phyloP scores from a whole-genome alignment of 2,888 invertebrate species.

The Phalera bucephala region DNA sequence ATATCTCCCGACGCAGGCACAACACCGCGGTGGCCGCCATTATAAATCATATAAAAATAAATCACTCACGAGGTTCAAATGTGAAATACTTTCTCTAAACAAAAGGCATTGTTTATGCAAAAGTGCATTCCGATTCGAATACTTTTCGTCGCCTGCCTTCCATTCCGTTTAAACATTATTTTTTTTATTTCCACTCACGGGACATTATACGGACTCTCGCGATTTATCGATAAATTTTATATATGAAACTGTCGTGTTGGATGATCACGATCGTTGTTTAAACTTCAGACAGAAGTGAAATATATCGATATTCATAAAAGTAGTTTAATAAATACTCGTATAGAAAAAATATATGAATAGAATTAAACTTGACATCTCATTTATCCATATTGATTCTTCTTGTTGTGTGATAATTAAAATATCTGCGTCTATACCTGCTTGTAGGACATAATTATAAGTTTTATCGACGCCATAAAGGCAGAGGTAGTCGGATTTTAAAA shows the following conservation, averaged over 20 bases:
- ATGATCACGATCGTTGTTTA: constrained; percentile 73
- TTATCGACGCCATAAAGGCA: constrained; percentile 17
- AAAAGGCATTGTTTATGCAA: constrained; percentile 82
- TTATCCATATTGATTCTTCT: neutral
- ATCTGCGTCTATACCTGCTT: neutral
- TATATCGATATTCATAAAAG: constrained; percentile 45
- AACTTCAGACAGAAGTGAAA: constrained; percentile 47
- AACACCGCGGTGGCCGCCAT: constrained; percentile 45
- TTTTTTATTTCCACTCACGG: constrained; percentile 60
- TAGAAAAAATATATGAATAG: no score
- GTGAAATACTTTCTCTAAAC: constrained; percentile 83
- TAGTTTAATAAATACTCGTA: neutral
- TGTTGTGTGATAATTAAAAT: neutral
- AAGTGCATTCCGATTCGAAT: constrained; percentile 76
- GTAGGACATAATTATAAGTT: neutral
- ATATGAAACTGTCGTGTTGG: constrained; percentile 69
- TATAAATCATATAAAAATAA: constrained; percentile 81
- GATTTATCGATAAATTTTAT: constrained; percentile 74
- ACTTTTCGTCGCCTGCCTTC: constrained; percentile 78
- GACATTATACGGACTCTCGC: constrained; percentile 51
- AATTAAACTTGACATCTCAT: no score
- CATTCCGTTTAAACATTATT: constrained; percentile 26
- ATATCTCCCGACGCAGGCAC: constrained; percentile 43
- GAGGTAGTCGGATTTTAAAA: constrained; percentile 21
- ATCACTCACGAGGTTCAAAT: constrained; percentile 74